Base-by-base conservation (phyloP, 2,888 invertebrate species). In the Meiosimyza platycephala region DNA sequence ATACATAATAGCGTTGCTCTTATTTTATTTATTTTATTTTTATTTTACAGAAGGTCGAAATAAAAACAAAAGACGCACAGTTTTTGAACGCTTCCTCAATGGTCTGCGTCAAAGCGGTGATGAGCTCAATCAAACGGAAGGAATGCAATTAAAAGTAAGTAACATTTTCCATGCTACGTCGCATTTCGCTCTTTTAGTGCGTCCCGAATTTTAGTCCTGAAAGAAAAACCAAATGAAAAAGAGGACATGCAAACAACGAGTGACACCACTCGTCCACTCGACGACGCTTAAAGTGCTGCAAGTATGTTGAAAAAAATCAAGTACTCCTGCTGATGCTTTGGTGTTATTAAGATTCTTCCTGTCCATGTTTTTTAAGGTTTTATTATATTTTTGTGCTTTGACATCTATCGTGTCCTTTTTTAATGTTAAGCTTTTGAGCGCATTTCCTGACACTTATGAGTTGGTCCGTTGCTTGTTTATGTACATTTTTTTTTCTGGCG, bases 61-160 rank as follows among this genome's bases (percentile, higher is more conserved):
- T 80, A 86, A 85, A 76, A 81, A 84, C 77, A 87, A 86, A 79
- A 81, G 87, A 75, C 84, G 85, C 72, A 87, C 87, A 73, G 86
- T 87, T 75, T 87, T 87, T 77, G 85, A 86, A 55, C 84, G 87
- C 54, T 86, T 87, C 76, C 81, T 87, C 76, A 86, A 85, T 75
- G 86, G 86, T 71, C 80, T 87, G 72, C 82, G 86, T 76, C 86
- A 86, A 71, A 85, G 82, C 75, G 86, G 82, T 72, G 86, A 86
- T 78, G 87, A 87, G 76, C 82, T 86, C 71, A 85, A 84, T 79
- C 86, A 85, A 73, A 82, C 81, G 74, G 87, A 87, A 81, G 87
- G 86, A 80, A 87, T 87, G 85, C 86, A 87, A 82, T 79, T 87
- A 78, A 87, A 87, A 84, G 86, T 87, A 82, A 84, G 85, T 81